phyloP scores from a whole-genome alignment of 2,888 invertebrate genomes.

The Furcula furcula region DNA sequence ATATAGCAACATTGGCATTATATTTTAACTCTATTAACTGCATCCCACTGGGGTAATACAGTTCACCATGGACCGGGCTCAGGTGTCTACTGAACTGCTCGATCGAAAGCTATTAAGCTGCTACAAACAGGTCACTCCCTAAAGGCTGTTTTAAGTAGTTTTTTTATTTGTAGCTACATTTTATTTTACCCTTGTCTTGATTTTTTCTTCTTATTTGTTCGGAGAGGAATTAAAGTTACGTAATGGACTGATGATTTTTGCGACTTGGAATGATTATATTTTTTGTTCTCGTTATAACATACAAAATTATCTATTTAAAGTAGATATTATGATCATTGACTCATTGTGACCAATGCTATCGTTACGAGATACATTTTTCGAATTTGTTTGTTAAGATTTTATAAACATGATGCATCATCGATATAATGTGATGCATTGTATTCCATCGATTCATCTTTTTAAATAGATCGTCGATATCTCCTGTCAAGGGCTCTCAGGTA shows the following conservation, averaged over 20 bases:
- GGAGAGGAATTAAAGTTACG: not conserved
- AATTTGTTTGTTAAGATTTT: too few relatives aligned
- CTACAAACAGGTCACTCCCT: slow-evolving; percentile 43
- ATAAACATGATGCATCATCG: not conserved
- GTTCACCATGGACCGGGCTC: slow-evolving; percentile 33
- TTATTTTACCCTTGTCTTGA: slow-evolving; percentile 19
- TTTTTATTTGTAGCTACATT: slow-evolving; percentile 25
- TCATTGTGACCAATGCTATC: too few relatives aligned
- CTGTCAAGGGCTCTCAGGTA: slow-evolving; percentile 23
- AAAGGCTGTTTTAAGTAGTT: slow-evolving; percentile 39
- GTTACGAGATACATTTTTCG: too few relatives aligned
- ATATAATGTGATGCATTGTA: not conserved
- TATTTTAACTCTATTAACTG: slow-evolving; percentile 29
- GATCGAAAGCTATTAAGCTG: slow-evolving; percentile 51
- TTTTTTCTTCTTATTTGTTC: slow-evolving; percentile 10
- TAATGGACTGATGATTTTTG: too few relatives aligned
- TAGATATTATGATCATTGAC: too few relatives aligned
- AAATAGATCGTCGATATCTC: slow-evolving; percentile 12
- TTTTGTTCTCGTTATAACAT: too few relatives aligned
- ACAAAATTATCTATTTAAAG: too few relatives aligned
- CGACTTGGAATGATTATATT: too few relatives aligned
- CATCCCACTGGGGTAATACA: slow-evolving; percentile 28
- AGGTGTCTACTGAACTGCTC: slow-evolving; percentile 58
- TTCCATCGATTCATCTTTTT: not conserved
- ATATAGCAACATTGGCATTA: slow-evolving; percentile 21